phyloP scores from a whole-genome alignment of 2,888 invertebrate species.

The Diarsia mendica region DNA sequence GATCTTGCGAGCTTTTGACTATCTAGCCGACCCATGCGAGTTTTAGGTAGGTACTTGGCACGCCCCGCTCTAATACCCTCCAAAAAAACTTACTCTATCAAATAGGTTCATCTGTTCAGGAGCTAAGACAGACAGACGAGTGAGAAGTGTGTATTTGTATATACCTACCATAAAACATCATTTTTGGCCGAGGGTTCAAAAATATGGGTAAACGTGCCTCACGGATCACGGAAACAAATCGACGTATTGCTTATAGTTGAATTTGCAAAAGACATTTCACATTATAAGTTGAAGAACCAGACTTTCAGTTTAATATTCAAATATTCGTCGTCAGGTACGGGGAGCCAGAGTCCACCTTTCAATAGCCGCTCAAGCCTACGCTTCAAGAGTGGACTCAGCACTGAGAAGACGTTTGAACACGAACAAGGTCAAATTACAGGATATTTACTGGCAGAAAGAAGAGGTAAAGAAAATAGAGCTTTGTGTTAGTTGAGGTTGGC shows the following conservation, averaged over 20 bases:
- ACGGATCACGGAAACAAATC: background rate
- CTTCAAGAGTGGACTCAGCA: constrained; percentile 93
- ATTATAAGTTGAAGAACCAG: background rate
- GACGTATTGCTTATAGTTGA: background rate
- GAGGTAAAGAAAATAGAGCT: constrained; percentile 83
- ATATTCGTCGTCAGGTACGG: constrained; percentile 85
- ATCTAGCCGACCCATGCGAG: background rate
- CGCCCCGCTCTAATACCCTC: background rate
- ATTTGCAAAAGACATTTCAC: too few species aligned
- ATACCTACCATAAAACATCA: too few species aligned
- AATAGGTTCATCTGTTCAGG: too few species aligned
- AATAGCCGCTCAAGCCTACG: constrained; percentile 93
- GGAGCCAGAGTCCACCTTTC: constrained; percentile 92
- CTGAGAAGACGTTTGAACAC: constrained; percentile 94
- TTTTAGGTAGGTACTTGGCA: background rate
- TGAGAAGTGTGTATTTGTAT: too few species aligned
- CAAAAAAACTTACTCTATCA: background rate
- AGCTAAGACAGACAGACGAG: too few species aligned
- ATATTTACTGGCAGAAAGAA: constrained; percentile 94
- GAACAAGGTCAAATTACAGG: constrained; percentile 93
- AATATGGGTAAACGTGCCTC: background rate
- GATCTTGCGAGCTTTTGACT: too few species aligned
- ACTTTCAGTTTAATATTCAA: background rate
- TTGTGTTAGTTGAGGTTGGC: too few species aligned
- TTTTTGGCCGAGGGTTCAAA: background rate